phyloP scores from a whole-genome alignment of 2,113 vertebrate species.

The Recurvirostra avosetta region DNA sequence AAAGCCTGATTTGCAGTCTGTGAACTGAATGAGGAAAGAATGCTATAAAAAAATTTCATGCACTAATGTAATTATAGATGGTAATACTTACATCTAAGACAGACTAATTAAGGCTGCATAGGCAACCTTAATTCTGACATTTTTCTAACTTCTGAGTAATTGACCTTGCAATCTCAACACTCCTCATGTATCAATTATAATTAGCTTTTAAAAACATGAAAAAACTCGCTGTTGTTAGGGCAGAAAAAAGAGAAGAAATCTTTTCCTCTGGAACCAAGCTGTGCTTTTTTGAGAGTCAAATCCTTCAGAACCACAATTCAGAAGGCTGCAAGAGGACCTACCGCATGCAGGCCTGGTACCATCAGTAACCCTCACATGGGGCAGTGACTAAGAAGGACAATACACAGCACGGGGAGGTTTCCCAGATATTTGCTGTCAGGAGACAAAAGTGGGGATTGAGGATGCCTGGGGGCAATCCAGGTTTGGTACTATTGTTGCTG shows the following conservation, averaged over 20 bases:
- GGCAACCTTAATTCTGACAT: slow-evolving; percentile 53
- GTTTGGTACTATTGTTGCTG: neutral
- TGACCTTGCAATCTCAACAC: slow-evolving; percentile 48
- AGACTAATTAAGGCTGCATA: slow-evolving; percentile 44
- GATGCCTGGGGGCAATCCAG: neutral
- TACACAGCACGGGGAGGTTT: neutral
- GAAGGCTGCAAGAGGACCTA: neutral
- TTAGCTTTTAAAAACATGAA: slow-evolving; percentile 30
- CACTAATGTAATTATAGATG: slow-evolving; percentile 42
- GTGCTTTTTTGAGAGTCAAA: neutral
- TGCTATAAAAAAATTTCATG: neutral
- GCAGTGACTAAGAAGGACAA: neutral
- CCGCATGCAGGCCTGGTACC: neutral
- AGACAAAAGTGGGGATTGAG: neutral
- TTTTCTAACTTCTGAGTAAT: slow-evolving; percentile 57
- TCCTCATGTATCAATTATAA: slow-evolving; percentile 48
- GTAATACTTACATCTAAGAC: slow-evolving; percentile 53
- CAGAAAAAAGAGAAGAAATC: neutral
- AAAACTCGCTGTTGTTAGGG: neutral
- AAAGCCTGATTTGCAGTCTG: slow-evolving; percentile 14
- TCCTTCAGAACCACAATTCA: neutral
- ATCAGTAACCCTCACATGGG: neutral
- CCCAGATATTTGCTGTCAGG: neutral
- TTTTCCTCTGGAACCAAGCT: neutral
- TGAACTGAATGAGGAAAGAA: neutral